Conservation (phyloP, 2,888 invertebrate species). For the Argyra leucocephala region DNA sequence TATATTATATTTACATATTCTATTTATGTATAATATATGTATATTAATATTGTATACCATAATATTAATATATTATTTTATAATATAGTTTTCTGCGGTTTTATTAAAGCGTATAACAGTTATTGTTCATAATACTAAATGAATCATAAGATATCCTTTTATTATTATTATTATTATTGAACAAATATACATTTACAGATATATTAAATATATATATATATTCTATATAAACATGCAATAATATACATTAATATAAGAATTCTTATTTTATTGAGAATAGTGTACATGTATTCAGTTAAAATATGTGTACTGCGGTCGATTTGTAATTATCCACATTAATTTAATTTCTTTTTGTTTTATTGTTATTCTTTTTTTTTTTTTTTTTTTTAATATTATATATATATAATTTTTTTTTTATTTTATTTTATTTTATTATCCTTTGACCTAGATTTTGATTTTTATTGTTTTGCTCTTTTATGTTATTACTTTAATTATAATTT, state of each 20-base stretch:
- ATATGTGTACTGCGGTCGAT: neutral
- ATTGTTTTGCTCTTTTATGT: neutral
- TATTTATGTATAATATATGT: too few relatives aligned
- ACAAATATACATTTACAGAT: neutral
- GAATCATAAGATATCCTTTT: neutral
- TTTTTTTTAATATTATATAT: neutral
- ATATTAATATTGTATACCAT: too few relatives aligned
- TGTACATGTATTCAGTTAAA: neutral
- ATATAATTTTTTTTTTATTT: neutral
- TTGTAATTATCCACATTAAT: slow-evolving; percentile 2
- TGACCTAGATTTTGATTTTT: neutral
- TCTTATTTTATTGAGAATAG: too few relatives aligned
- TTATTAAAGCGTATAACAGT: too few relatives aligned
- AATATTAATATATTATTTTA: too few relatives aligned
- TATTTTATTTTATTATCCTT: neutral
- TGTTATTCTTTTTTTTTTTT: neutral
- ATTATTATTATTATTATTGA: neutral
- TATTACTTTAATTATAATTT: neutral
- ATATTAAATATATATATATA: too few relatives aligned
- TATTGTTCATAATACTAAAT: neutral
- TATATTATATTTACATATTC: too few relatives aligned
- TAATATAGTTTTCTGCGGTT: too few relatives aligned
- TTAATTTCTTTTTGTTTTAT: neutral
- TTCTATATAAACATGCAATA: too few relatives aligned
- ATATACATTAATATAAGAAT: too few relatives aligned